phyloP scores from a whole-genome alignment of 2,888 invertebrate species.

The Epicampocera succincta region DNA sequence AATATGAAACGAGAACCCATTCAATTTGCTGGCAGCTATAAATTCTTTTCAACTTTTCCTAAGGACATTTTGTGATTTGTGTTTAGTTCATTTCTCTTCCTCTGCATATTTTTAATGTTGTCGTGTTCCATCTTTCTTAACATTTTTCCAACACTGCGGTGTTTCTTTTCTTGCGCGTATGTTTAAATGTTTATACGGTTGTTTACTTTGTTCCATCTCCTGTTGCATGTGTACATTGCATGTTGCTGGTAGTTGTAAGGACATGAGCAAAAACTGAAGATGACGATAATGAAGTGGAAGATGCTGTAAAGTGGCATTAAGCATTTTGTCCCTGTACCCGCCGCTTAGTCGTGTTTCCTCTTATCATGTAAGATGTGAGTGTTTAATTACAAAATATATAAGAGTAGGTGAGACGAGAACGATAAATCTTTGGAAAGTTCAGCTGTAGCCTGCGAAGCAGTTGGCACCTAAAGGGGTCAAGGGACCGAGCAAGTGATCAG shows the following conservation, averaged over 20 bases:
- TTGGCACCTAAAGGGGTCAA: no score
- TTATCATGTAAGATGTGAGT: no score
- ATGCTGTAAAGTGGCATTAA: constrained; percentile 16
- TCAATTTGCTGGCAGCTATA: constrained; percentile 76
- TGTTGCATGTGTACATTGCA: constrained; percentile 61
- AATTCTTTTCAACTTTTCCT: constrained; percentile 80
- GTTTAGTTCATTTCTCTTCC: constrained; percentile 73
- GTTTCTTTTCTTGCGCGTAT: not conserved
- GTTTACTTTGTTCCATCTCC: constrained; percentile 44
- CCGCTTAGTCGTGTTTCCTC: no score
- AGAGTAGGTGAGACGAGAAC: no score
- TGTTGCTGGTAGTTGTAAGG: constrained; percentile 4
- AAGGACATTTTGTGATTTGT: constrained; percentile 80
- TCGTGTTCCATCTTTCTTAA: constrained; percentile 34
- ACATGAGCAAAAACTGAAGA: constrained; percentile 12
- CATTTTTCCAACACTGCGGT: not conserved
- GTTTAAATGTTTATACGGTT: not conserved
- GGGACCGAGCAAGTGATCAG: no score
- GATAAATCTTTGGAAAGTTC: no score
- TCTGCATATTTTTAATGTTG: constrained; percentile 28
- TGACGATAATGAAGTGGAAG: constrained; percentile 36
- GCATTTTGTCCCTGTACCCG: not conserved
- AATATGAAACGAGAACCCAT: constrained; percentile 74
- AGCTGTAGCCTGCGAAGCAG: no score
- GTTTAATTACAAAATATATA: no score